Evolutionary conservation across 2,888 invertebrate genomes (phyloP), one percentile per base, ranked within the genome.

Genomic region (Polymixis lichenea): DNA sequence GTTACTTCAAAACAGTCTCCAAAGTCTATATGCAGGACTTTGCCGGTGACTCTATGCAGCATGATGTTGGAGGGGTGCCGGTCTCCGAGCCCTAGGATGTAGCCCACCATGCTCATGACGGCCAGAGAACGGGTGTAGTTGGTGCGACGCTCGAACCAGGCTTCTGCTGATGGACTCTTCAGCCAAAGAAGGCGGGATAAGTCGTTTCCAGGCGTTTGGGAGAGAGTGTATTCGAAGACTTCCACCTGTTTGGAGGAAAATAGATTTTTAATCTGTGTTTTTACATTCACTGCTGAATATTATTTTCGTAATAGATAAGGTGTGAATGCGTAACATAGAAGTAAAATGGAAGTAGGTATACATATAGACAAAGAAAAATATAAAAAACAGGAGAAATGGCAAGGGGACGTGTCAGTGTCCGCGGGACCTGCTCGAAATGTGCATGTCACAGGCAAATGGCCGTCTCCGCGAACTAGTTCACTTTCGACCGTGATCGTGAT

Each of bases 1-100:
- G 99, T 99, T 65, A 99, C 99, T 96, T 99, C 99, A 94, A 99
- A 99, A 92, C 99, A 99, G 94, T 99, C 99, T 0, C 99, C 99
- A 93, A 99, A 99, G 95, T 99, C 99, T 81, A 99, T 99, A 94
- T 99, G 99, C 73, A 99, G 97, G 86, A 99, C 99, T 95, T 99
- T 99, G 0, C 99, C 99, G 89, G 99, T 99, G 89, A 99, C 97
- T 69, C 99, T 97, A 92, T 99, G 99, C 92, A 99, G 96, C 99
- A 99, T 99, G 80, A 99, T 97, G 96, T 99, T 99, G 5, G 99
- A 99, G 0, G 99, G 99, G 97, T 99, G 99, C 49, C 99, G 97
- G 97, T 99, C 99, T 1, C 99, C 99, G n/a, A 99, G 97, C 8
- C 99, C 99, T 9, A 99, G 97, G 87, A 99, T 99, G 92, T 99